These are phyloP conservation scores for Aldabrachelys gigantea DNA, from an alignment of 2,113 vertebrate species.

Conservation along the genomic window DNA sequence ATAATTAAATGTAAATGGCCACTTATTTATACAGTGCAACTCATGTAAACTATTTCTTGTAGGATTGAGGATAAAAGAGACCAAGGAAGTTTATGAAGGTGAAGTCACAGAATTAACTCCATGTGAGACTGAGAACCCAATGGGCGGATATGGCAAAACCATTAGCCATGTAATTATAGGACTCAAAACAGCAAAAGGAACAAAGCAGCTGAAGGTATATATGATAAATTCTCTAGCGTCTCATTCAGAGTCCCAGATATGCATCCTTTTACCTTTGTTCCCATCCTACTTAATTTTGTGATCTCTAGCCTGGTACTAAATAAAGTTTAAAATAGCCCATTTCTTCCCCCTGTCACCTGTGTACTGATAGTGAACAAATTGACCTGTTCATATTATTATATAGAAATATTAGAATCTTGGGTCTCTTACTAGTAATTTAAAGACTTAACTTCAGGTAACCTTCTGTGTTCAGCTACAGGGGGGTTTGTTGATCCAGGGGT, in stretches of 20 bases:
- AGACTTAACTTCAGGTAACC: background rate
- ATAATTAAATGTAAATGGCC: background rate
- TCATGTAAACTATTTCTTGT: slow-evolving; percentile 48
- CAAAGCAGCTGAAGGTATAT: slow-evolving; percentile 95
- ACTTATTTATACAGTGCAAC: background rate
- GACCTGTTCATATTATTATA: background rate
- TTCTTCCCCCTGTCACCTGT: background rate
- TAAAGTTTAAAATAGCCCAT: background rate
- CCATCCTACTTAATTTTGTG: background rate
- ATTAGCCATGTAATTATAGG: slow-evolving; percentile 98
- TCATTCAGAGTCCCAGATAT: background rate
- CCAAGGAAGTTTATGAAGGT: slow-evolving; percentile 98
- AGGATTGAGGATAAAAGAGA: slow-evolving; percentile 98
- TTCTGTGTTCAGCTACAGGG: background rate
- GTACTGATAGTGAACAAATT: background rate
- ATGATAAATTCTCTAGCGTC: background rate
- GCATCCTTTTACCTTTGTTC: background rate
- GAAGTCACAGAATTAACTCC: slow-evolving; percentile 98
- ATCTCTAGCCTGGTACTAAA: background rate
- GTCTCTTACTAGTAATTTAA: background rate
- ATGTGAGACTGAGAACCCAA: slow-evolving; percentile 98
- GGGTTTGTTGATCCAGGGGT: background rate
- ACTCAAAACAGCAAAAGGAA: slow-evolving; percentile 97
- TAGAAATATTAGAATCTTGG: background rate
- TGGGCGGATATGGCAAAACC: slow-evolving; percentile 98